Evolutionary conservation across 2,113 vertebrate genomes (phyloP), one percentile per base, ranked within the genome.

Genomic region (Nestor notabilis): DNA sequence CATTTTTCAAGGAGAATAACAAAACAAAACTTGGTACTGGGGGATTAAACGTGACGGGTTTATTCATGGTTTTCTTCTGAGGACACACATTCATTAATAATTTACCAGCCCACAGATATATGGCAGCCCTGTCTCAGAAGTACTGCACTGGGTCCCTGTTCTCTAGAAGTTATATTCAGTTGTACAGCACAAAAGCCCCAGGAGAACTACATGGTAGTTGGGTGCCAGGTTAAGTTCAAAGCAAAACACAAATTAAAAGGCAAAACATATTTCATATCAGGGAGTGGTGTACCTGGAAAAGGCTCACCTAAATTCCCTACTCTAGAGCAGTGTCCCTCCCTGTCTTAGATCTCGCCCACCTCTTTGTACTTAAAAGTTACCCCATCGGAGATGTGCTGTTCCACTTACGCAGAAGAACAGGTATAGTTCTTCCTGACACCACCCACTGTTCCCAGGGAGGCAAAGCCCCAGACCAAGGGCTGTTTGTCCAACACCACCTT

Each of bases 231-330:
- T 47, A 82, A 75, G 72, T 61, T 95, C 80, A 96, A 95, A 87
- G 90, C 65, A 83, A 76, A 95, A 91, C 64, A 94, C 39, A 47
- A 86, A 80, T 83, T 80, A 85, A 89, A 92, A 84, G 31, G 25
- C 72, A 95, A 92, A 92, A 75, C 2, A 2, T 29, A 56, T 87
- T 90, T 93, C 5, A 0, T 79, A 72, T 83, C 95, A 89, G 83
- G 94, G 94, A 94, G 95, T 47, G 89, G 86, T 84, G 74, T 76
- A 80, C 49, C 89, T 92, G 56, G 65, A 64, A 94, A 95, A 72
- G 83, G 87, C 70, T 92, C 94, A 82, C 29, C 47, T 24, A 64
- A 60, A 41, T 27, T 93, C 65, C 20, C 41, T 71, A n/a, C 74
- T 81, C 49, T 61, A 78, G 46, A 95, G 46, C 41, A 58, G 31